Conservation (phyloP, 2,797 vertebrate genomes). For the Nyctibius grandis region DNA sequence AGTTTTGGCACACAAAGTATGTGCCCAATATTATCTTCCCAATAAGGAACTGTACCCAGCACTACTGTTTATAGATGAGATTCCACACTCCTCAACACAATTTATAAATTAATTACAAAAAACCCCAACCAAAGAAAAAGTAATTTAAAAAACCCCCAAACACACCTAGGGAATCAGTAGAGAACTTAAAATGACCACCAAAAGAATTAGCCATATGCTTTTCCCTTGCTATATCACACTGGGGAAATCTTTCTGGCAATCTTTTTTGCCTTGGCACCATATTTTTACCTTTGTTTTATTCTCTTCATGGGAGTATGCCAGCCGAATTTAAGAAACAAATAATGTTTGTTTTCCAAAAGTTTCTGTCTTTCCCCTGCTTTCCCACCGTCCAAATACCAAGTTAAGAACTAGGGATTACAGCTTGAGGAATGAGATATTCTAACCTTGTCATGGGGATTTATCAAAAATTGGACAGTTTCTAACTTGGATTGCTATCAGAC, state of each 20-base stretch:
- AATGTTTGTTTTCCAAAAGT: not conserved
- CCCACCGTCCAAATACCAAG: not conserved
- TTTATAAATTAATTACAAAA: not conserved
- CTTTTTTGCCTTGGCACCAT: not conserved
- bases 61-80: not conserved
- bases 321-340: not conserved
- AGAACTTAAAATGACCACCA: not conserved
- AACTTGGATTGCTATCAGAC: not conserved
- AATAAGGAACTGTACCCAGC: not conserved
- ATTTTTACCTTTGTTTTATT: not conserved
- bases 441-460: not conserved
- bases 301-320: not conserved
- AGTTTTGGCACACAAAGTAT: not conserved
- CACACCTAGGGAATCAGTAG: not conserved
- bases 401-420: not conserved
- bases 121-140: not conserved
- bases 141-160: not conserved
- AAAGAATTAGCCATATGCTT: conserved; percentile 28
- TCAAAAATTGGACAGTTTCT: not conserved
- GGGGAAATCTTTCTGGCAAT: not conserved
- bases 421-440: not conserved
- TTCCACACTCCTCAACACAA: not conserved
- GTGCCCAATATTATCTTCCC: not conserved
- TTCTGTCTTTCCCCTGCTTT: not conserved
- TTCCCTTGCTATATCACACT: not conserved